Conservation (phyloP, 92 coral and sea anemone genomes). For the Parazoanthus atlanticus region DNA sequence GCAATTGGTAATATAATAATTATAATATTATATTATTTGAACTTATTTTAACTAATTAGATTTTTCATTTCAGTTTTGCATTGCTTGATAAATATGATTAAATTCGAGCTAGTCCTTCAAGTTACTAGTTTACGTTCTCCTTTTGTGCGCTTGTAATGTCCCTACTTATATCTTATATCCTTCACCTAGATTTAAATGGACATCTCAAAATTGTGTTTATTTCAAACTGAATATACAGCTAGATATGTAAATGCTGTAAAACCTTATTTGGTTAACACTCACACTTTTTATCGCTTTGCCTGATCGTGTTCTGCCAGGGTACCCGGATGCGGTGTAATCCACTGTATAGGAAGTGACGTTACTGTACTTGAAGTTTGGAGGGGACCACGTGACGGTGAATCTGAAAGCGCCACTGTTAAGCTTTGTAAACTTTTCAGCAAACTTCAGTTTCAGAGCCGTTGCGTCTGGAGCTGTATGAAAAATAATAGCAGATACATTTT, state of each 20-base stretch:
- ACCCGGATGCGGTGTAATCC: slow-evolving; percentile 13
- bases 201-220: not conserved
- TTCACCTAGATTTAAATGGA: not conserved
- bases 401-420: not conserved
- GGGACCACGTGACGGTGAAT: not conserved
- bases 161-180: too few species aligned
- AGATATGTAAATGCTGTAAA: not conserved
- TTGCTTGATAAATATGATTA: too few species aligned
- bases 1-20: too few species aligned
- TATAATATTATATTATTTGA: too few species aligned
- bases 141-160: too few species aligned
- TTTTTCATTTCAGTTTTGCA: too few species aligned
- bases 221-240: not conserved
- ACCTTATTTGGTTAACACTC: not conserved
- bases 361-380: slow-evolving; percentile 32
- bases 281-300: not conserved
- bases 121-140: too few species aligned
- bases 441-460: not conserved
- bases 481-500: not conserved
- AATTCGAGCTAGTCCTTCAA: too few species aligned
- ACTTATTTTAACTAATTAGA: too few species aligned
- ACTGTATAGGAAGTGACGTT: slow-evolving; percentile 33
- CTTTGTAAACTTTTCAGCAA: not conserved
- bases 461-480: slow-evolving; percentile 2
- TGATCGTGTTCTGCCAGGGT: slow-evolving; percentile 24